These are phyloP conservation scores for Drosophila ogumai DNA, from an alignment of 1,140 invertebrate species.

Conservation along the genomic window DNA sequence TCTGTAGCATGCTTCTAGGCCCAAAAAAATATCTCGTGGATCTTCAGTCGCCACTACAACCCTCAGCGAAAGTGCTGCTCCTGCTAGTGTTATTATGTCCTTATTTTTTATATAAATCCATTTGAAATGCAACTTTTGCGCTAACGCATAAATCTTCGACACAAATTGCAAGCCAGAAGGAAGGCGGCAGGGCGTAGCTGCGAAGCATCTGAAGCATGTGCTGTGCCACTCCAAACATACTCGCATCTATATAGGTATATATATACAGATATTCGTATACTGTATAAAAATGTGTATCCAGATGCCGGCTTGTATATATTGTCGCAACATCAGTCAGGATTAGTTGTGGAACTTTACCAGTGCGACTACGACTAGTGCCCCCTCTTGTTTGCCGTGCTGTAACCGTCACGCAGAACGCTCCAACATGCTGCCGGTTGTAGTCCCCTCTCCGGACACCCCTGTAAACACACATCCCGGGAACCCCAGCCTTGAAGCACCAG, in stretches of 20 bases:
- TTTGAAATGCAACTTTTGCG: slow-evolving; percentile 80
- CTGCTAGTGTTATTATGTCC: slow-evolving; percentile 21
- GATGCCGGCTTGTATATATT: slow-evolving; percentile 71
- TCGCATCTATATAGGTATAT: slow-evolving; percentile 17
- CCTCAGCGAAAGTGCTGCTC: slow-evolving; percentile 13
- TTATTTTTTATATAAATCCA: slow-evolving; percentile 64
- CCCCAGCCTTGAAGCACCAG: slow-evolving; percentile 1
- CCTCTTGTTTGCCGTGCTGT: slow-evolving; percentile 79
- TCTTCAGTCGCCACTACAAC: no score
- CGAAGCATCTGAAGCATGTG: slow-evolving; percentile 74
- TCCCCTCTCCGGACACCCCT: not conserved
- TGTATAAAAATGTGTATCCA: slow-evolving; percentile 49
- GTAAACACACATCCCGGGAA: not conserved
- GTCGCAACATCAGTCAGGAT: slow-evolving; percentile 82
- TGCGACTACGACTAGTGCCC: slow-evolving; percentile 51
- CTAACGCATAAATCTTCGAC: slow-evolving; percentile 73
- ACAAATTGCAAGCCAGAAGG: slow-evolving; percentile 66
- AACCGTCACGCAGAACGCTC: slow-evolving; percentile 77
- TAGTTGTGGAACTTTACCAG: slow-evolving; percentile 78
- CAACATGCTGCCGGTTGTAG: slow-evolving; percentile 70
- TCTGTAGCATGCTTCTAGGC: no score
- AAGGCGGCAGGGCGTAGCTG: slow-evolving; percentile 74
- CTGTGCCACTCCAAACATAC: slow-evolving; percentile 54
- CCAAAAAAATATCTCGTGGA: no score
- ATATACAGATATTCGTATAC: slow-evolving; percentile 18